Conservation (phyloP, 2,888 invertebrate species). For the Amiota minor region DNA sequence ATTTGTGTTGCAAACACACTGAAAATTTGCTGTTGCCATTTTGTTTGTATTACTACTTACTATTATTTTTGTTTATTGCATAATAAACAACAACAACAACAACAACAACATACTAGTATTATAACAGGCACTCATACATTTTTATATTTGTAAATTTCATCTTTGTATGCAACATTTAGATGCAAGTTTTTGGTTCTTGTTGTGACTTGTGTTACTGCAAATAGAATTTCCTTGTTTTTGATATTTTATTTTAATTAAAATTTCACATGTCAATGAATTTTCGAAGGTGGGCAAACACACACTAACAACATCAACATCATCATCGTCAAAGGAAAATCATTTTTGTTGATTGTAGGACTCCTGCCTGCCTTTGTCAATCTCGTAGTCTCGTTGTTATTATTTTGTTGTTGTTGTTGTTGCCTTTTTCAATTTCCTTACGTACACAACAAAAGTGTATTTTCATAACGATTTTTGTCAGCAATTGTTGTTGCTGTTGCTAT, state of each 20-base stretch:
- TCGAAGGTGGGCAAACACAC: constrained; percentile 43
- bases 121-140: too few species aligned
- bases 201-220: too few species aligned
- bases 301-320: background rate
- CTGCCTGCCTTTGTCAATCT: background rate
- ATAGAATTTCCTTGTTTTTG: constrained; percentile 38
- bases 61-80: constrained; percentile 27
- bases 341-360: too few species aligned
- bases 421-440: constrained; percentile 22
- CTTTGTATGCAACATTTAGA: constrained; percentile 36
- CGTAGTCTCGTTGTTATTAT: background rate
- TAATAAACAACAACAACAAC: too few species aligned
- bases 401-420: background rate
- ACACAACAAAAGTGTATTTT: constrained; percentile 7
- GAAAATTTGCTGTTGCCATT: background rate
- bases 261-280: constrained; percentile 62
- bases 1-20: background rate
- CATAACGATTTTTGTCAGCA: constrained; percentile 6
- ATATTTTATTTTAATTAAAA: constrained; percentile 63
- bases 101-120: too few species aligned
- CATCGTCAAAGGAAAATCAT: background rate
- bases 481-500: constrained; percentile 1
- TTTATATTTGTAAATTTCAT: constrained; percentile 21
- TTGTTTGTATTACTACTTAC: constrained; percentile 36
- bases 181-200: constrained; percentile 34